These are phyloP conservation scores for Macroglossus sobrinus DNA, from an alignment of 2,113 vertebrate genomes.

Conservation along the genomic window DNA sequence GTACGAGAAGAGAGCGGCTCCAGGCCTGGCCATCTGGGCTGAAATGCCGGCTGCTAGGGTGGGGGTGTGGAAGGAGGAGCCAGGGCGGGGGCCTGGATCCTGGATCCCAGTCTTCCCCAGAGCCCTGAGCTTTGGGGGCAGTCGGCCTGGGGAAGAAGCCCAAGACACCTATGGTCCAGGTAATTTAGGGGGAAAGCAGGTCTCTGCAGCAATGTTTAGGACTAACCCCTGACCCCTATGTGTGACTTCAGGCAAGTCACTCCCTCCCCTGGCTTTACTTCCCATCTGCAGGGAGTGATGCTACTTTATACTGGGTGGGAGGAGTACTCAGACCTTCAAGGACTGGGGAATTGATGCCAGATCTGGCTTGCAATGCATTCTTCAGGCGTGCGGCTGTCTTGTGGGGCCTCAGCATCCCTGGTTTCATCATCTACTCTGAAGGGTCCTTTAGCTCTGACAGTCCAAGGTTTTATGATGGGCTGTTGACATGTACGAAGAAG, in stretches of 20 bases:
- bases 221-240: neutral
- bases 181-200: no score
- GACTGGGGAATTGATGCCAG: neutral
- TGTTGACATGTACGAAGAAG: neutral
- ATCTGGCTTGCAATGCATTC: fast-evolving
- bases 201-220: neutral
- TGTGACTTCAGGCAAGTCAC: neutral
- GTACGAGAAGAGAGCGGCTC: neutral
- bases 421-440: neutral
- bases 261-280: neutral
- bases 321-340: neutral
- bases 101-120: neutral
- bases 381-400: no score
- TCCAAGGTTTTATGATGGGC: neutral
- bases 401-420: neutral
- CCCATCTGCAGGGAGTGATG: neutral
- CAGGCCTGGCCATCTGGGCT: slow-evolving; percentile 70
- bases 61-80: neutral
- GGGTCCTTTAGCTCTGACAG: neutral
- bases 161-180: neutral
- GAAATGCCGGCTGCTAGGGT: neutral
- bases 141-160: neutral
- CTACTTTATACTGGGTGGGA: neutral
- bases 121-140: neutral
- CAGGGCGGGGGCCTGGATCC: neutral